These are phyloP conservation scores for Ciconia stormi DNA, from an alignment of 2,113 vertebrate species.

Conservation along the genomic window DNA sequence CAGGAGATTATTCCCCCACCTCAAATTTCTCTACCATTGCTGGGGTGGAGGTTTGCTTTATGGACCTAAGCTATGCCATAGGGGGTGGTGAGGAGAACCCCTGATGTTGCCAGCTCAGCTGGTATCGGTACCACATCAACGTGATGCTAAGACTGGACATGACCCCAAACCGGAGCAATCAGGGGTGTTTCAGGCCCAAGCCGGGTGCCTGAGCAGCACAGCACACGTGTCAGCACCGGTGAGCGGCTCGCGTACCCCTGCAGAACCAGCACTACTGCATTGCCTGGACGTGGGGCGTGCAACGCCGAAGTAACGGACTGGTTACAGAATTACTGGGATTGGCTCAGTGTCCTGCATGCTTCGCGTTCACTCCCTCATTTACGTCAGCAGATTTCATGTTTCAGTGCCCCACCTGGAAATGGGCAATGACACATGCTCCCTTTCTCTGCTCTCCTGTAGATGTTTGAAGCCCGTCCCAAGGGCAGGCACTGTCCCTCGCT, in stretches of 20 bases:
- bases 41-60: neutral
- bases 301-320: rapidly evolving
- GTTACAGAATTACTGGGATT: neutral
- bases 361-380: rapidly evolving
- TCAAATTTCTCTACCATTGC: neutral
- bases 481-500: rapidly evolving
- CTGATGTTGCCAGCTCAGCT: neutral
- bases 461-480: too few relatives aligned
- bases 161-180: neutral
- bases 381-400: rapidly evolving
- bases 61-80: neutral
- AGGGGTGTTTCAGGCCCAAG: neutral
- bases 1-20: neutral
- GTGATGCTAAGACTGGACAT: rapidly evolving
- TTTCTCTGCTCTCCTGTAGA: neutral
- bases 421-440: rapidly evolving
- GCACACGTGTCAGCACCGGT: rapidly evolving
- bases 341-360: neutral
- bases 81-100: neutral
- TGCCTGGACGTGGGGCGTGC: neutral
- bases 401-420: neutral
- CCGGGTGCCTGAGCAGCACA: neutral
- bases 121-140: neutral
- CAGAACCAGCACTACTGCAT: neutral
- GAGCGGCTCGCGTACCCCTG: rapidly evolving